phyloP scores from a whole-genome alignment of 2,888 invertebrate genomes.

The Heliconius cydno region DNA sequence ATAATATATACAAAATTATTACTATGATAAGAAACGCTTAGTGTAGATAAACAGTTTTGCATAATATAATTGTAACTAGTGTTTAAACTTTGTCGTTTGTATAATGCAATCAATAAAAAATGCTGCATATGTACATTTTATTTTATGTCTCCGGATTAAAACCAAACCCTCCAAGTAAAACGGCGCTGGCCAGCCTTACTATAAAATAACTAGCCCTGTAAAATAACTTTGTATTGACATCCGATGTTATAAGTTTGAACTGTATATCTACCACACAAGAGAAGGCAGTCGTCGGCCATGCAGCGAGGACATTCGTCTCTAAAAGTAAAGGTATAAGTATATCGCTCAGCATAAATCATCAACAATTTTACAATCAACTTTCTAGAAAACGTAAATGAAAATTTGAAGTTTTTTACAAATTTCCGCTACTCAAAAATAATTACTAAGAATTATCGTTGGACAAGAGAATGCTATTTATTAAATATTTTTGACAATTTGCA shows the following conservation, averaged over 20 bases:
- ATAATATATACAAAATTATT: constrained; percentile 42
- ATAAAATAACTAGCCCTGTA: background rate
- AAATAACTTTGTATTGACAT: background rate
- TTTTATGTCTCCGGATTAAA: background rate
- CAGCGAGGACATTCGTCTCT: no score
- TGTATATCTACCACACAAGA: no score
- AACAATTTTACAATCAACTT: no score
- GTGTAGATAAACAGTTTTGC: constrained; percentile 41
- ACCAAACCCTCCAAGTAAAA: background rate
- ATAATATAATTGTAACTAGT: constrained; percentile 50
- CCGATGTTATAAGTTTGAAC: background rate
- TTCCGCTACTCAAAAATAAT: no score
- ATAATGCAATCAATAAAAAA: constrained; percentile 63
- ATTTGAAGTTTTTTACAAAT: no score
- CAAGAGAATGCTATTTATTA: no score
- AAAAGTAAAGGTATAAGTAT: no score
- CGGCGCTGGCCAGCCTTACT: background rate
- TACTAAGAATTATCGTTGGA: no score
- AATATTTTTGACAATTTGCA: no score
- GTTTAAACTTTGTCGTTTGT: constrained; percentile 59
- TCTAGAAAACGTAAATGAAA: no score
- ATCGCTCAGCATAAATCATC: no score
- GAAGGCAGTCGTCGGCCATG: no score
- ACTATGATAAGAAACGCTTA: constrained; percentile 38
- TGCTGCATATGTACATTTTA: constrained; percentile 21